Evolutionary conservation across 2,888 invertebrate species (phyloP), one percentile per base, ranked within the genome.

Genomic region (Kuschelorhynchus macadamiae): DNA sequence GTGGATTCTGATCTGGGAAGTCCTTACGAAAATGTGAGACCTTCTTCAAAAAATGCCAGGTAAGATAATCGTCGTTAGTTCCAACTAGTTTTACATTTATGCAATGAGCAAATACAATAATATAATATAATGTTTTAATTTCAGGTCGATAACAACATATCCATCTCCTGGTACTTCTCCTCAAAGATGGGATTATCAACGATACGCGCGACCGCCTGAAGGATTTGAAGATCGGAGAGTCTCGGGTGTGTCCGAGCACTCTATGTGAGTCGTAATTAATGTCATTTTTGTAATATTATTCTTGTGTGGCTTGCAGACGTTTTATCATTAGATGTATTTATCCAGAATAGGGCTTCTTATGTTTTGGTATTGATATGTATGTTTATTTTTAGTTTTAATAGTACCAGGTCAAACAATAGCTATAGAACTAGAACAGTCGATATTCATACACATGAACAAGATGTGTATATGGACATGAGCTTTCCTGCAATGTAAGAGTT

Each of bases 11-110:
- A 85, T 71, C 82, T 88, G 77, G 77, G 77, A 59, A 89, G 89
- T 77, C 89, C 89, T 12, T 89, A 89, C 79, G 89, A 89, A 76
- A 89, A 89, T 75, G 88, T 89, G 41, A 84, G 88, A 55, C 86
- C 87, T 8, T 81, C 83, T 14, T 85, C 85, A 25, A 81, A 84
- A 44, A 78, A 75, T 64, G 81, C 83, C 33, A 77, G 84, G 64
- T 70, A 52, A 20, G n/a, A n/a, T n/a, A n/a, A n/a, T n/a, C n/a
- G n/a, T n/a, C n/a, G n/a, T n/a, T n/a, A n/a, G n/a, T n/a, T n/a
- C n/a, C n/a, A n/a, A n/a, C n/a, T n/a, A n/a, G n/a, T n/a, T n/a
- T n/a, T n/a, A n/a, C n/a, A n/a, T n/a, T n/a, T n/a, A n/a, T n/a
- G n/a, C n/a, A n/a, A n/a, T n/a, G n/a, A n/a, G n/a, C n/a, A n/a